A percentile compares a stretch with the other conserved stretches of the same genome.
Evolutionary conservation across 2,113 vertebrate genomes (phyloP).

Genomic region (Phyllopteryx taeniolatus): DNA sequence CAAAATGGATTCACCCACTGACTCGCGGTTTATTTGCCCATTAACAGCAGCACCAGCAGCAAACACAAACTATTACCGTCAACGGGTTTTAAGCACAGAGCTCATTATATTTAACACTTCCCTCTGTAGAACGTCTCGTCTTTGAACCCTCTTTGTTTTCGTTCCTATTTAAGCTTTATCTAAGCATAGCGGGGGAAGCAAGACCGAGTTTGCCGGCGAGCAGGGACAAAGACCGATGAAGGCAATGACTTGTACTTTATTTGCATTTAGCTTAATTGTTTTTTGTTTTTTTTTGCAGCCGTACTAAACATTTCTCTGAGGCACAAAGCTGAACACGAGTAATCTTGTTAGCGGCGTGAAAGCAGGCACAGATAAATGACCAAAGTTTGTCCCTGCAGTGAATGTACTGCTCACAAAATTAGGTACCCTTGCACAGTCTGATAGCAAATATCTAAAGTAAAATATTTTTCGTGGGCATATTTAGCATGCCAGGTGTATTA

Average conservation of each 20-base stretch:
- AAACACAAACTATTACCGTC: background rate
- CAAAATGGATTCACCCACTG: background rate
- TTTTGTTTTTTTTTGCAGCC: constrained; percentile 45
- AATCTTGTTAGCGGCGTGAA: constrained; percentile 55
- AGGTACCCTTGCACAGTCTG: background rate
- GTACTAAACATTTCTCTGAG: constrained; percentile 42
- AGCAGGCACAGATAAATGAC: constrained; percentile 52
- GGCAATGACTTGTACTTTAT: constrained; percentile 40
- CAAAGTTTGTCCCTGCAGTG: constrained; percentile 32
- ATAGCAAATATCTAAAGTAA: background rate
- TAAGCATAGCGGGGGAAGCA: constrained; percentile 11
- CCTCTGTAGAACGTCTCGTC: background rate
- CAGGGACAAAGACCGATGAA: constrained; percentile 33
- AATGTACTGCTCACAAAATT: background rate
- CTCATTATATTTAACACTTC: constrained; percentile 9
- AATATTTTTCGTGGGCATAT: too few species aligned
- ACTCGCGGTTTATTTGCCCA: background rate
- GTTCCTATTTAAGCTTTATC: constrained; percentile 13
- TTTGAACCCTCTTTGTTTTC: background rate
- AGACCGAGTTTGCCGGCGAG: constrained; percentile 18
- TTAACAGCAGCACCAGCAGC: background rate
- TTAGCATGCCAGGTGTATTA: too few species aligned
- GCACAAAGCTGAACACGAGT: constrained; percentile 23
- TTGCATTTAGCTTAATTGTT: constrained; percentile 56
- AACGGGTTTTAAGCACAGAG: background rate